A percentile compares a stretch with the other conserved stretches of the same genome.
Evolutionary conservation across 2,113 vertebrate genomes (phyloP).

Genomic region (Upupa epops): DNA sequence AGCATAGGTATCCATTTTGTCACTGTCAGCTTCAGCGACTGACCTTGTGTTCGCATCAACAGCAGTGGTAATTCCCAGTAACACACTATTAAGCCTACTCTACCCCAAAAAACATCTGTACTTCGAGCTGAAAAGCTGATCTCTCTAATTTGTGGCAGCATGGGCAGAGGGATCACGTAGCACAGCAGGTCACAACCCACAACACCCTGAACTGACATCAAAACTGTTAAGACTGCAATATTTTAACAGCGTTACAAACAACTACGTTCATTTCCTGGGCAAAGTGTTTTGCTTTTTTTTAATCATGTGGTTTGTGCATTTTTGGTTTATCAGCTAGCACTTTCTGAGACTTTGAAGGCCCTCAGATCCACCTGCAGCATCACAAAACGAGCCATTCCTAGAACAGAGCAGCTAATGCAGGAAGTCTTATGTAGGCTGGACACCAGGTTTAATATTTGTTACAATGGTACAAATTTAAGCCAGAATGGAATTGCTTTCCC

Average conservation of each 20-base stretch:
- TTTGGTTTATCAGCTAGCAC: not conserved
- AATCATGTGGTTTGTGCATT: not conserved
- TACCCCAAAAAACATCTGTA: not conserved
- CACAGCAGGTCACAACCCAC: not conserved
- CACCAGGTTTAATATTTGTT: not conserved
- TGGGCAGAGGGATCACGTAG: not conserved
- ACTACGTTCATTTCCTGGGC: not conserved
- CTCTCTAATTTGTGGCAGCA: not conserved
- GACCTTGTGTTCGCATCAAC: not conserved
- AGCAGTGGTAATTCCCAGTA: not conserved
- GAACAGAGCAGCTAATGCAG: not conserved
- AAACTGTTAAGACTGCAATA: not conserved
- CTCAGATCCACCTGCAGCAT: not conserved
- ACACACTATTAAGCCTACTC: rapidly evolving
- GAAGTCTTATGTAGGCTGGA: not conserved
- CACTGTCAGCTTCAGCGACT: not conserved
- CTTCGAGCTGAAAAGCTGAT: not conserved
- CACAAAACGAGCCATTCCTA: not conserved
- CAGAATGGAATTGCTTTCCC: not conserved
- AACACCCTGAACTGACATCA: not conserved
- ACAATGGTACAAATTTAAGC: not conserved
- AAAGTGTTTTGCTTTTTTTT: not conserved
- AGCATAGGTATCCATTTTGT: not conserved
- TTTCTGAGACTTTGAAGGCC: not conserved
- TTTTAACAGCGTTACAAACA: not conserved